A percentile compares a stretch with the other conserved stretches of the same genome.
Evolutionary conservation across 2,797 vertebrate genomes (phyloP).

Genomic region (Pyrocephalus nanus): DNA sequence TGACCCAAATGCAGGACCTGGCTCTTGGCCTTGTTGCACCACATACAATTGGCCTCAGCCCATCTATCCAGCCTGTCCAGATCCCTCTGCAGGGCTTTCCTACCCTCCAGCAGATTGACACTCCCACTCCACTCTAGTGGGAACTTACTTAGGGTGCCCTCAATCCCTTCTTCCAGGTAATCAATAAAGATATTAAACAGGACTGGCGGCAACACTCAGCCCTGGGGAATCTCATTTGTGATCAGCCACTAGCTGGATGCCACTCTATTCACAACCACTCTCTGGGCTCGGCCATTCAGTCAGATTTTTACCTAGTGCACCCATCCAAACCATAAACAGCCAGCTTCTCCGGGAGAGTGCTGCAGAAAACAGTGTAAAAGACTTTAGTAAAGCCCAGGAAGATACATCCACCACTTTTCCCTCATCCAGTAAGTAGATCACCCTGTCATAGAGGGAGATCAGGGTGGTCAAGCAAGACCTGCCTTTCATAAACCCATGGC

Average conservation of each 20-base stretch:
- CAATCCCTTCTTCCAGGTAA: fast-evolving
- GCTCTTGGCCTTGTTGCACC: not conserved
- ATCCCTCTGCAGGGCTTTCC: not conserved
- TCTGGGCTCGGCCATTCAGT: not conserved
- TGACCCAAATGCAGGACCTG: not conserved
- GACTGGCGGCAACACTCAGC: too few relatives aligned
- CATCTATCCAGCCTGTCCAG: not conserved
- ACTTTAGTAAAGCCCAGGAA: not conserved
- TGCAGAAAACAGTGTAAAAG: not conserved
- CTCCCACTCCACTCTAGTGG: not conserved
- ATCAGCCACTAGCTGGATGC: not conserved
- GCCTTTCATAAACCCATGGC: not conserved
- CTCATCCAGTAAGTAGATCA: not conserved
- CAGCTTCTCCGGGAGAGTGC: not conserved
- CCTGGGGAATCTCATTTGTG: not conserved
- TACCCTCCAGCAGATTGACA: not conserved
- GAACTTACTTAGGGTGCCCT: not conserved
- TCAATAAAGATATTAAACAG: not conserved
- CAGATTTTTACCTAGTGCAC: not conserved
- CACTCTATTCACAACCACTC: not conserved
- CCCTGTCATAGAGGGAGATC: not conserved
- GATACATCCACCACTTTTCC: not conserved
- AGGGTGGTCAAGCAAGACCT: not conserved
- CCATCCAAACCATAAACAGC: not conserved
- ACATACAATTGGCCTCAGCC: fast-evolving